Evolutionary conservation across 2,797 vertebrate genomes (phyloP).

Genomic region (Sparus aurata): DNA sequence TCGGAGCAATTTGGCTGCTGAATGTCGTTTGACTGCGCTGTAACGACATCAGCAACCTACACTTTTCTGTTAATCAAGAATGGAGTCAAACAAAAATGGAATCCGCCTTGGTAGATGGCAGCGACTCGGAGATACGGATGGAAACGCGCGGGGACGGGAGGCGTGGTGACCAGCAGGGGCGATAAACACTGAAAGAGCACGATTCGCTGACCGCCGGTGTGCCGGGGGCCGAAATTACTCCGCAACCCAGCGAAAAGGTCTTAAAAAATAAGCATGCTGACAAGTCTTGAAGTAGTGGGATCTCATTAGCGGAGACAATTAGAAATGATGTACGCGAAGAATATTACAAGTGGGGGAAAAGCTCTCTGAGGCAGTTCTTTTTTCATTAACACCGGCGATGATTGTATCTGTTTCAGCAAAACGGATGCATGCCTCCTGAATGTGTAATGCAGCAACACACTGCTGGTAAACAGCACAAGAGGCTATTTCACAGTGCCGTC

Average conservation of each 20-base stretch:
- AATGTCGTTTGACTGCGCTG: slow-evolving; percentile 49
- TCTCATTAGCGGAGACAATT: slow-evolving; percentile 85
- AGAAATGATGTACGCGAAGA: slow-evolving; percentile 81
- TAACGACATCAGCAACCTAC: slow-evolving; percentile 50
- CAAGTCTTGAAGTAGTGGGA: slow-evolving; percentile 67
- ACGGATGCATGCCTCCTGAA: slow-evolving; percentile 75
- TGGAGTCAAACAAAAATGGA: slow-evolving; percentile 21
- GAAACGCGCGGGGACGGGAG: slow-evolving; percentile 3
- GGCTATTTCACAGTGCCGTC: slow-evolving; percentile 75
- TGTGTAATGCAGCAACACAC: slow-evolving; percentile 71
- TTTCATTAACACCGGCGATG: slow-evolving; percentile 80
- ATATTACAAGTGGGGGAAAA: slow-evolving; percentile 78
- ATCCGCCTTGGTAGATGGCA: slow-evolving; percentile 27
- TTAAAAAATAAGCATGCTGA: slow-evolving; percentile 69
- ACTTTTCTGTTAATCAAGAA: slow-evolving; percentile 46
- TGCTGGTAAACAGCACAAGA: slow-evolving; percentile 74
- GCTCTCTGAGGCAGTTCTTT: slow-evolving; percentile 76
- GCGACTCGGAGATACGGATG: slow-evolving; percentile 33
- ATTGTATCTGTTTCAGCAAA: slow-evolving; percentile 83
- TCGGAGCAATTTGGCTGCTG: slow-evolving; percentile 54
- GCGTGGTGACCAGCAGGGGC: slow-evolving; percentile 43
- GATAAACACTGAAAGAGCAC: slow-evolving; percentile 78
- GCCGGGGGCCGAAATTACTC: slow-evolving; percentile 70
- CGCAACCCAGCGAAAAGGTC: slow-evolving; percentile 47
- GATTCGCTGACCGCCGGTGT: slow-evolving; percentile 74